Evolutionary conservation across 2,888 invertebrate species (phyloP).

Genomic region (Vanessa cardui): DNA sequence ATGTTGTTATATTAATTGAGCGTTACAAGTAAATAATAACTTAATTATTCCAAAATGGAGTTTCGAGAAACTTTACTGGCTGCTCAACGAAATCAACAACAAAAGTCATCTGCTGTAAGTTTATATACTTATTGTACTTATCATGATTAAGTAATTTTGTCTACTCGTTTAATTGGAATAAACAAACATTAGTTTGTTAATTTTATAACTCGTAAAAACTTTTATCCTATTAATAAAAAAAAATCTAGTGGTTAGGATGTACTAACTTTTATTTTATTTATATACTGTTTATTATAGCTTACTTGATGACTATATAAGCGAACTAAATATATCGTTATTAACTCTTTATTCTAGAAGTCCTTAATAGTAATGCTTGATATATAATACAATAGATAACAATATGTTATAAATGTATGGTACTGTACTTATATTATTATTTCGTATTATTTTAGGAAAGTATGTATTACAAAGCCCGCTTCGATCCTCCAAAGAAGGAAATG

Average conservation of each 20-base stretch:
- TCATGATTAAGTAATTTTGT: conserved; percentile 30
- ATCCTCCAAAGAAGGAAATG: conserved; percentile 91
- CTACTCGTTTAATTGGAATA: conserved; percentile 31
- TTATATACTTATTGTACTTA: conserved; percentile 46
- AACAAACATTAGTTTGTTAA: neutral
- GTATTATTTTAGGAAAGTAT: conserved; percentile 63
- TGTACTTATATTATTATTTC: conserved; percentile 41
- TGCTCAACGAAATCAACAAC: conserved; percentile 80
- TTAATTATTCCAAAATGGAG: conserved; percentile 61
- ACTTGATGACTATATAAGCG: no score
- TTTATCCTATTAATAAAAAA: no score
- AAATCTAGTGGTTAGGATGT: no score
- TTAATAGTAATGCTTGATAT: neutral
- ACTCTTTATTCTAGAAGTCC: neutral
- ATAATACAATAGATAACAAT: neutral
- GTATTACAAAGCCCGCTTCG: conserved; percentile 90
- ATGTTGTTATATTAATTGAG: conserved; percentile 50
- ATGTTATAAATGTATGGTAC: neutral
- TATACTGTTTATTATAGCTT: no score
- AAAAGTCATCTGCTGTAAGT: conserved; percentile 79
- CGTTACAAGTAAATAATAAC: conserved; percentile 35
- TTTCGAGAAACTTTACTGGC: conserved; percentile 77
- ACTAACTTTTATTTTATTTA: no score
- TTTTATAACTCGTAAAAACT: no score
- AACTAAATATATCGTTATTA: no score